Percentiles rank a stretch among this genome's conserved stretches.
phyloP scores from a whole-genome alignment of 2,797 vertebrate species.

The Chloroceryle inda region DNA sequence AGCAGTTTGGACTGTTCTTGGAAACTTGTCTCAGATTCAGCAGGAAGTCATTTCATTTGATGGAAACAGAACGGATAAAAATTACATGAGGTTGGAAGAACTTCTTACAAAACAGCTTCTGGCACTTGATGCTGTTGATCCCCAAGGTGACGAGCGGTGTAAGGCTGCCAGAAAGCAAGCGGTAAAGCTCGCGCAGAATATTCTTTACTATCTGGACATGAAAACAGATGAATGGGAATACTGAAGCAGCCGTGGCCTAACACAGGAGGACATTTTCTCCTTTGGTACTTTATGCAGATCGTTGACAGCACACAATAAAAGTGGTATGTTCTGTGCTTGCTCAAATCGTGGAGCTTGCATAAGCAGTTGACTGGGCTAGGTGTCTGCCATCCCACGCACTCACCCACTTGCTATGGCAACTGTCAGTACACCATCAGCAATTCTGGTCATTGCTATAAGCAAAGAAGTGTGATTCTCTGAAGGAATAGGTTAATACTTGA shows the following conservation, averaged over 20 bases:
- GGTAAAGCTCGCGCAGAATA: conserved; percentile 96
- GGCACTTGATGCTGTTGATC: conserved; percentile 94
- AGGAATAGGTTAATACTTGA: conserved; percentile 46
- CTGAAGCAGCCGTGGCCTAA: conserved; percentile 63
- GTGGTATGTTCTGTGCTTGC: conserved; percentile 59
- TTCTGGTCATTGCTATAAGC: conserved; percentile 56
- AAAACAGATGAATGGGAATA: conserved; percentile 99
- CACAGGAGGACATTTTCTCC: neutral
- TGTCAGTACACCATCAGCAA: conserved; percentile 72
- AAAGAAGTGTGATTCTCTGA: conserved; percentile 24
- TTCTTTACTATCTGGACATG: conserved; percentile 96
- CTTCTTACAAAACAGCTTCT: conserved; percentile 96
- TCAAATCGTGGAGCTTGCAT: conserved; percentile 32
- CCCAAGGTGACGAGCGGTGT: conserved; percentile 89
- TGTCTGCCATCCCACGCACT: conserved; percentile 63
- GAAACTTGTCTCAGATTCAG: conserved; percentile 91
- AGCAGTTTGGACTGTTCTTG: conserved; percentile 90
- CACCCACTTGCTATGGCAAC: conserved; percentile 61
- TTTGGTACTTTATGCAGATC: conserved; percentile 18
- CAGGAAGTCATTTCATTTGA: conserved; percentile 92
- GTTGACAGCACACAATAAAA: conserved; percentile 14
- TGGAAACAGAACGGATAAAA: conserved; percentile 93
- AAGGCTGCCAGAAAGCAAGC: conserved; percentile 95
- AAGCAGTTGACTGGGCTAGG: conserved; percentile 62
- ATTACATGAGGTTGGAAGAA: conserved; percentile 95